Conservation (phyloP, 2,888 invertebrate genomes). For the Heliconius sara region DNA sequence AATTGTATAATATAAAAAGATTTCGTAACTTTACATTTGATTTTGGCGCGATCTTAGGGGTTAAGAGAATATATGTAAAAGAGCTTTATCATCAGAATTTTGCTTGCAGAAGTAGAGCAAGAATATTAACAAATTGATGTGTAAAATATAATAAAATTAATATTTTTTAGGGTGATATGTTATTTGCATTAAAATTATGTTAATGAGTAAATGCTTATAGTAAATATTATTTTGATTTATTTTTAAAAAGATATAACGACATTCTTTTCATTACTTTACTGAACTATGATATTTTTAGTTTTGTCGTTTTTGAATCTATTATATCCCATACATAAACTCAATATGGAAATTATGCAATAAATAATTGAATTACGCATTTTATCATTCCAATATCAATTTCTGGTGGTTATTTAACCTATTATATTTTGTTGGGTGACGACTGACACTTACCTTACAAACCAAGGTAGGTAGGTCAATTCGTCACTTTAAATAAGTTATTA, state of each 20-base stretch:
- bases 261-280: too few relatives aligned
- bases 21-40: background rate
- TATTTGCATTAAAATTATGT: background rate
- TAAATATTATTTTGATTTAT: too few relatives aligned
- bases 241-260: too few relatives aligned
- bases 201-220: background rate
- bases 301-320: too few relatives aligned
- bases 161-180: background rate
- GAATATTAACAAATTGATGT: conserved; percentile 3
- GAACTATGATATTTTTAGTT: too few relatives aligned
- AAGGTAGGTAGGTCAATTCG: too few relatives aligned
- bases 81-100: background rate
- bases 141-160: background rate
- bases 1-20: background rate
- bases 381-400: too few relatives aligned
- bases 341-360: too few relatives aligned
- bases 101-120: background rate
- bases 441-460: background rate
- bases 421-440: background rate
- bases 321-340: too few relatives aligned
- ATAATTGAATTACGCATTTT: too few relatives aligned
- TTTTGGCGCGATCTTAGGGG: background rate
- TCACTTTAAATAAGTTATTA: background rate
- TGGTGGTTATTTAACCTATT: too few relatives aligned
- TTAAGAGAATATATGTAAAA: background rate